Base-by-base conservation (phyloP, 2,888 invertebrate species). In the Eubasilissa splendida region DNA sequence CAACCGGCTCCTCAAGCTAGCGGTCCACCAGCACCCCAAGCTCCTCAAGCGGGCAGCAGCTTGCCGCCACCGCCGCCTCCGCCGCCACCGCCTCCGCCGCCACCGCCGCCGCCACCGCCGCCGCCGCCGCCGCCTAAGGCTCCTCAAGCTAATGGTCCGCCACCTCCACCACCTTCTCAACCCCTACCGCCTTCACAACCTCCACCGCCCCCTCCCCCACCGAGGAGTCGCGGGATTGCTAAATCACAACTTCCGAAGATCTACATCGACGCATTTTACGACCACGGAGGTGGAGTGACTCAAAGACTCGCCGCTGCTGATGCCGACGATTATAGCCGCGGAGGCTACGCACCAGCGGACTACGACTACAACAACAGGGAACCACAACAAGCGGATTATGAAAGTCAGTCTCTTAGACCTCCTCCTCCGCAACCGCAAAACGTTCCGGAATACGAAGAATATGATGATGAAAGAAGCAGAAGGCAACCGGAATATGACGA, bases 261-360 rank as follows among this genome's bases (percentile, higher is more conserved):
- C 14, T 90, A 87, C 84, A 88, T 90, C 11, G 90, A 90, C 83
- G 90, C 90, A 0, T 90, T 90, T 84, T 88, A 90, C 10, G 87
- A 90, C 9, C 82, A 83, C 58, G 86, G 88, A 33, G 86, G 89
- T 84, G 90, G 90, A n/a, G 87, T 88, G n/a, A 86, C 89, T 0
- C 88, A 88, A 68, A 87, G 88, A 75, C 88, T 89, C 31, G 86
- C 87, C 83, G 87, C 90, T 0, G 85, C 89, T 8, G 90, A 90
- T 82, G 90, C 90, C 0, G 86, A 86, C n/a, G 80, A 80, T 12
- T 84, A 82, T 76, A 76, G 59, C 65, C 66, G 81, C 8, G 31
- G 42, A 50, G 68, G 42, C 10, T 12, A 53, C 8, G 77, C 77
- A 11, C 53, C 77, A 7, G 42, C 85, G 86, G 89, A 90, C 80